phyloP scores from a whole-genome alignment of 2,797 vertebrate species.

The Pangasius mekongensis region DNA sequence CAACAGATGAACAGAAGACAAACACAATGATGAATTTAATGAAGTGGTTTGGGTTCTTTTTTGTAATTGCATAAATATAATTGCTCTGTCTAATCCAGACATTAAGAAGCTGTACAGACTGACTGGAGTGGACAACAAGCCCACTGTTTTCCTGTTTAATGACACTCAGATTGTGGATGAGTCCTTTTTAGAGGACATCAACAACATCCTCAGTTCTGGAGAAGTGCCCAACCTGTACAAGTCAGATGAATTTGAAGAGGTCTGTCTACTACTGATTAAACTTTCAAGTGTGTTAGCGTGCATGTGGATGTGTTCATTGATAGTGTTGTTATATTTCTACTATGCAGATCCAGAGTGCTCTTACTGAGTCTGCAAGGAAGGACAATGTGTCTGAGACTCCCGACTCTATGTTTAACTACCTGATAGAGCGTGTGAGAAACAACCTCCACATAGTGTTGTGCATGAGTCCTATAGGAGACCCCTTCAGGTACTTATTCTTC shows the following conservation, averaged over 20 bases:
- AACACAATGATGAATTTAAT: neutral
- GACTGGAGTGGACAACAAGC: conserved; percentile 83
- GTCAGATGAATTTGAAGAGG: conserved; percentile 86
- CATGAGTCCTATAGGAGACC: conserved; percentile 87
- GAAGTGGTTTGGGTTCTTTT: conserved; percentile 1
- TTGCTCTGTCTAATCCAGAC: conserved; percentile 70
- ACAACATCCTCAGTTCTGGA: conserved; percentile 89
- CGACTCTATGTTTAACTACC: conserved; percentile 82
- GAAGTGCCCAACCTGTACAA: conserved; percentile 91
- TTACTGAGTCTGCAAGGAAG: conserved; percentile 77
- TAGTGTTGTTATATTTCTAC: conserved; percentile 6
- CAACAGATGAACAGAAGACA: neutral
- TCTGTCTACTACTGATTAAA: conserved; percentile 58
- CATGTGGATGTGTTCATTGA: neutral
- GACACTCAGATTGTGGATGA: conserved; percentile 85
- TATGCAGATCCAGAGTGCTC: conserved; percentile 76
- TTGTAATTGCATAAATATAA: conserved; percentile 18
- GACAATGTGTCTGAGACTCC: conserved; percentile 79
- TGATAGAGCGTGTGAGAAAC: conserved; percentile 86
- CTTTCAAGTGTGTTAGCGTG: neutral
- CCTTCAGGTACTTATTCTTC: conserved; percentile 81
- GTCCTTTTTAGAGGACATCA: conserved; percentile 88
- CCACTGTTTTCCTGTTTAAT: conserved; percentile 86
- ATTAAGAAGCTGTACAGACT: conserved; percentile 85
- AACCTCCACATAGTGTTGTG: conserved; percentile 89